Base-by-base conservation (phyloP, 2,113 vertebrate genomes). In the Ammodytes marinus region DNA sequence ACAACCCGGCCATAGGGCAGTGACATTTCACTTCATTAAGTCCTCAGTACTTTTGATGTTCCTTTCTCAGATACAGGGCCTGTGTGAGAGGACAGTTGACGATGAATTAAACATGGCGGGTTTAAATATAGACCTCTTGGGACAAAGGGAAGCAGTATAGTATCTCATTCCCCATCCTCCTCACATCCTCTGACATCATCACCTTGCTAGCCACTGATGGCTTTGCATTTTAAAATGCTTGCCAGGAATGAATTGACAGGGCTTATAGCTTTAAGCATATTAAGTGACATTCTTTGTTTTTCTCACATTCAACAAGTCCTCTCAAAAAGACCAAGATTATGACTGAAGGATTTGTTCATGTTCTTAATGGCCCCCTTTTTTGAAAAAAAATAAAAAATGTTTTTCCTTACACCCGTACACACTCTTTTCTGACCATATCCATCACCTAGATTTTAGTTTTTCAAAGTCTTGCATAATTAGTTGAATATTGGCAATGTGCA, bases 11-110 rank as follows among this genome's bases (percentile, higher is more conserved):
- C 63, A 27, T 37, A 63, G 68, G 82, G 72, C 77, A 49, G 78
- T 79, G 88, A 88, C 86, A 89, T 86, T 88, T 81, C 88, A 83
- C 84, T 90, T 87, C 85, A 89, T 88, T 84, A 90, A 69, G 84
- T 77, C 71, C 55, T 66, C 39, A 15, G 65, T 76, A 83, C 84
- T 68, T 84, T n/a, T 82, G 67, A 83, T 82, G 71, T 76, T 69
- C 53, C 15, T 7, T 27, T 37, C 74, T 85, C 72, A 52, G 75
- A 82, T 76, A 75, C 74, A 73, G 71, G 66, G 10, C 79, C 57
- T 3, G 66, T 71, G 80, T 69, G 69, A 84, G 40, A 72, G 64
- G 77, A 84, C 6, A 13, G 69, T 5, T 69, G 66, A 61, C 2
- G 19, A 89, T 91, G 82, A 92, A 90, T 89, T 88, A 91, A 83